Evolutionary conservation across 2,888 invertebrate species (phyloP).

Genomic region (Diloba caeruleocephala): DNA sequence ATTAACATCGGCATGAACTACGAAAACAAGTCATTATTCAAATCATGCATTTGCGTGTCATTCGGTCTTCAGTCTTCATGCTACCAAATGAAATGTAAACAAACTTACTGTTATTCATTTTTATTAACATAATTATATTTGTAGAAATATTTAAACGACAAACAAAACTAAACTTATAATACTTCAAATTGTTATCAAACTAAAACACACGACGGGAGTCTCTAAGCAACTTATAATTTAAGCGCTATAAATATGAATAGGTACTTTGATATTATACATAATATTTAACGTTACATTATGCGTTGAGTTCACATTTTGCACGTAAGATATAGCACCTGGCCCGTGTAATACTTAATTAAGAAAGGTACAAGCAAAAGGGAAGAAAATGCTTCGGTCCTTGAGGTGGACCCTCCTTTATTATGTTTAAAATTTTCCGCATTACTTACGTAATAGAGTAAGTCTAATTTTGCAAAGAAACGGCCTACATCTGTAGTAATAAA

Average conservation of each 20-base stretch:
- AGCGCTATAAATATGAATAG: constrained; percentile 3
- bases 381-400: constrained; percentile 29
- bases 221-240: background rate
- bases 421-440: constrained; percentile 48
- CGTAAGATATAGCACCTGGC: constrained; percentile 26
- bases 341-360: constrained; percentile 51
- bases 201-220: no score
- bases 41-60: no score
- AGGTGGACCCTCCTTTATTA: constrained; percentile 53
- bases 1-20: no score
- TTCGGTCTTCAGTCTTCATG: no score
- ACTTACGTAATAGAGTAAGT: constrained; percentile 38
- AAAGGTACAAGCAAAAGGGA: constrained; percentile 39
- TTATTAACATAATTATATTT: no score
- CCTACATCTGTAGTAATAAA: constrained; percentile 35
- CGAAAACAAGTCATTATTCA: no score
- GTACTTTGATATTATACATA: constrained; percentile 1
- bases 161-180: no score
- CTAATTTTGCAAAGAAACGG: constrained; percentile 41
- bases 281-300: constrained; percentile 23
- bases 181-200: no score
- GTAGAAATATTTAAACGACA: no score
- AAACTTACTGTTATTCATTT: no score
- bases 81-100: no score
- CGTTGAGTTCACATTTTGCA: constrained; percentile 25